These are phyloP conservation scores for Cheilosia variabilis DNA, from an alignment of 2,888 invertebrate species.

Conservation along the genomic window DNA sequence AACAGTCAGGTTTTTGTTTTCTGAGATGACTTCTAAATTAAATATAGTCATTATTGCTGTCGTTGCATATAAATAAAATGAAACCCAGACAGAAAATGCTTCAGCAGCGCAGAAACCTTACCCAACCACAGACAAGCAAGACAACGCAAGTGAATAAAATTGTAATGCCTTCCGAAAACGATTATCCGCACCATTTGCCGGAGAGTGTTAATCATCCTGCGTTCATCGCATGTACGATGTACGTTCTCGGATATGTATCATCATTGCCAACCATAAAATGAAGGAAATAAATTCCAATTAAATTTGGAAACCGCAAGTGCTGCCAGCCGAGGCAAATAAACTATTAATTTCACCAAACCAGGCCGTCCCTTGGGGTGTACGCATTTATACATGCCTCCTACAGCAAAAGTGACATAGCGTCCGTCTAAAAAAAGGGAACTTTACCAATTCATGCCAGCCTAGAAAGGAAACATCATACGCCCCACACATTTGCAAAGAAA, in stretches of 20 bases:
- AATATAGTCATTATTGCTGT: too few species aligned
- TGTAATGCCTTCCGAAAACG: too few species aligned
- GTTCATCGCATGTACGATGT: conserved; percentile 15
- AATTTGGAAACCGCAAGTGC: conserved; percentile 47
- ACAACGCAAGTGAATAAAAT: too few species aligned
- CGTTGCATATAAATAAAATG: too few species aligned
- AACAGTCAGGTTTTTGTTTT: too few species aligned
- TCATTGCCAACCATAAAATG: conserved; percentile 52
- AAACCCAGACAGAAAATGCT: too few species aligned
- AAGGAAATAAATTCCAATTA: conserved; percentile 66
- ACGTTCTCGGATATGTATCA: conserved; percentile 41
- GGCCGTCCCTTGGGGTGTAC: neutral
- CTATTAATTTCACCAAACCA: conserved; percentile 58
- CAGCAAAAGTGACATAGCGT: conserved; percentile 20
- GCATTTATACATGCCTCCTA: neutral
- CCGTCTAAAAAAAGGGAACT: conserved; percentile 29
- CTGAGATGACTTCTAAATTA: too few species aligned
- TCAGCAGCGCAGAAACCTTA: too few species aligned
- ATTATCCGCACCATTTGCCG: too few species aligned
- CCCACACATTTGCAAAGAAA: neutral
- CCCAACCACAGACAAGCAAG: too few species aligned
- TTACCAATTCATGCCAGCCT: neutral
- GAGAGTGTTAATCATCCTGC: too few species aligned
- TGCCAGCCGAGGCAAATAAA: conserved; percentile 30
- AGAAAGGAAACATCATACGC: neutral